Percentiles rank a stretch among this genome's conserved stretches.
Conservation (phyloP, 1,140 invertebrate genomes). For the Lordiphosa collinella region DNA sequence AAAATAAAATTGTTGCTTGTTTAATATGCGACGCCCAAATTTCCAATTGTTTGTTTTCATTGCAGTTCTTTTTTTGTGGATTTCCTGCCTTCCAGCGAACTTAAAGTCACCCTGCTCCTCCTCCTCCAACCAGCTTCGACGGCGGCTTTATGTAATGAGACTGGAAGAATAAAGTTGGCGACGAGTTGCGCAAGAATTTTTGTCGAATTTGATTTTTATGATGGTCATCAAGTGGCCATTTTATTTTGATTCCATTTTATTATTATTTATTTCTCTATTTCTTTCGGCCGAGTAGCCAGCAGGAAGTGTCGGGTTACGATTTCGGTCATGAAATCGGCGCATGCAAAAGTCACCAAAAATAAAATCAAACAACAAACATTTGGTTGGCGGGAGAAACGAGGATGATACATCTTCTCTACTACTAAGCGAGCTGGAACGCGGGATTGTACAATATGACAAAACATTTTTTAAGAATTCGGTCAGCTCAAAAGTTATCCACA, state of each 20-base stretch:
- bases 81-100: slow-evolving; percentile 63
- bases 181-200: slow-evolving; percentile 59
- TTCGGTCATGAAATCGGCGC: slow-evolving; percentile 34
- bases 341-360: slow-evolving; percentile 30
- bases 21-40: slow-evolving; percentile 5
- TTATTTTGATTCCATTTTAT: slow-evolving; percentile 42
- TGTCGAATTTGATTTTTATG: slow-evolving; percentile 37
- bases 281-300: slow-evolving; percentile 22
- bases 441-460: not conserved
- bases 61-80: slow-evolving; percentile 15
- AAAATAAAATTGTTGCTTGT: slow-evolving; percentile 3
- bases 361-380: not conserved
- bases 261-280: slow-evolving; percentile 49
- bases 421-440: no score
- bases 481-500: no score
- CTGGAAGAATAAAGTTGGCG: slow-evolving; percentile 21
- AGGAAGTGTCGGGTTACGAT: slow-evolving; percentile 64
- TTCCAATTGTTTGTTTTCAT: slow-evolving; percentile 52
- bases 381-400: no score
- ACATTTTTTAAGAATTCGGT: no score
- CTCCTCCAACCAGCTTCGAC: slow-evolving; percentile 2
- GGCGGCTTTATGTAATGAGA: slow-evolving; percentile 53
- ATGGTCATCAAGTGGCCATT: slow-evolving; percentile 57
- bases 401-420: no score
- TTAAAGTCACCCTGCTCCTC: slow-evolving; percentile 4